phyloP scores from a whole-genome alignment of 2,797 vertebrate species.

The Phylloscopus collybita region DNA sequence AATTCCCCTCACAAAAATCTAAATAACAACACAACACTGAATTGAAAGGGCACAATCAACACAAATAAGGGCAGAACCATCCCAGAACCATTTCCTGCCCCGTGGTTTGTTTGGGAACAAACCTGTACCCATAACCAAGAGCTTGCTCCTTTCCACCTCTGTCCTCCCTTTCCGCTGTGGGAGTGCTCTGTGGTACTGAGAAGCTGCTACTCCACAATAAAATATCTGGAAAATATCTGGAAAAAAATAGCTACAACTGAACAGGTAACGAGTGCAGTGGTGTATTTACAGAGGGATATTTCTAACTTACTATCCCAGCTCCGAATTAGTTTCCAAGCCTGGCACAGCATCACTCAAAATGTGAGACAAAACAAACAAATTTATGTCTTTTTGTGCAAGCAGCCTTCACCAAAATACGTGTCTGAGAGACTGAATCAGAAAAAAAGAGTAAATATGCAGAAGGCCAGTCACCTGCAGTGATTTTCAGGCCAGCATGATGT shows the following conservation, averaged over 20 bases:
- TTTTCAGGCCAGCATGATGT: neutral
- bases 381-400: neutral
- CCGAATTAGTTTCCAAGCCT: neutral
- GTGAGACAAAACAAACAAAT: neutral
- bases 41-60: neutral
- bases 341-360: neutral
- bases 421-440: neutral
- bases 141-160: neutral
- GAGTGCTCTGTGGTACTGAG: neutral
- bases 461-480: neutral
- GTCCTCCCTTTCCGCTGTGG: neutral
- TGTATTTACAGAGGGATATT: neutral
- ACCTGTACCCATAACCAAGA: neutral
- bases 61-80: neutral
- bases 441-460: neutral
- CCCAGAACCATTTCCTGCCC: fast-evolving
- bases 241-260: neutral
- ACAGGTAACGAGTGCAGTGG: neutral
- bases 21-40: neutral
- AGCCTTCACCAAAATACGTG: neutral
- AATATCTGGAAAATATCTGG: neutral
- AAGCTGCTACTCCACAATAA: neutral
- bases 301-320: neutral
- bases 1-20: neutral
- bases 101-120: neutral